A percentile compares a stretch with the other conserved stretches of the same genome.
phyloP scores from a whole-genome alignment of 2,888 invertebrate species.

The Drosophila pseudotalamancana region DNA sequence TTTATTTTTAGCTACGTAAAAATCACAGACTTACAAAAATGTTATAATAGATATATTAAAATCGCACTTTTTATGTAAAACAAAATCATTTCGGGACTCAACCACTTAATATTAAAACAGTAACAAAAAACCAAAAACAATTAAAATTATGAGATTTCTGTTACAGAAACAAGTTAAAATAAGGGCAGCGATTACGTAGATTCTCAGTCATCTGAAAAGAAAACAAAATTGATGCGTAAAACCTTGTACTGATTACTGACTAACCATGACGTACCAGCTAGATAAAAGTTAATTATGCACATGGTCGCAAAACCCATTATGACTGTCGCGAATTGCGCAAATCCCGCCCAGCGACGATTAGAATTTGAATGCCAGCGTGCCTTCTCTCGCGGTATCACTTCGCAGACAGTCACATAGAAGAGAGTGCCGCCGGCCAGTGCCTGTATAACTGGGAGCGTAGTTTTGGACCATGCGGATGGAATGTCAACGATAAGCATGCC shows the following conservation, averaged over 20 bases:
- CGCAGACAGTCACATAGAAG: slow-evolving; percentile 91
- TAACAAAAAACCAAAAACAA: slow-evolving; percentile 16
- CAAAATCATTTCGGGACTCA: neutral
- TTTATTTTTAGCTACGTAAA: slow-evolving; percentile 11
- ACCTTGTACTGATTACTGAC: neutral
- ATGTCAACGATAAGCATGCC: slow-evolving; percentile 88
- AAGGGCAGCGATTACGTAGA: slow-evolving; percentile 18
- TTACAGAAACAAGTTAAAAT: slow-evolving; percentile 11
- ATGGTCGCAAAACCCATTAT: slow-evolving; percentile 87
- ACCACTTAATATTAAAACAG: slow-evolving; percentile 16
- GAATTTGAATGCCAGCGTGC: slow-evolving; percentile 88
- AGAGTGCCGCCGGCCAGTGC: slow-evolving; percentile 91
- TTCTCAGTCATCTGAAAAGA: slow-evolving; percentile 51
- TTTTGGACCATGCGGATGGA: slow-evolving; percentile 84
- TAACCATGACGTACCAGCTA: slow-evolving; percentile 82
- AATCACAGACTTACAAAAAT: slow-evolving; percentile 20
- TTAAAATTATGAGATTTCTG: slow-evolving; percentile 4
- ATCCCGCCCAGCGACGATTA: slow-evolving; percentile 86
- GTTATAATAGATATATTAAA: slow-evolving; percentile 8
- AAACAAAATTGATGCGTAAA: slow-evolving; percentile 8
- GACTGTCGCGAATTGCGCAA: slow-evolving; percentile 87
- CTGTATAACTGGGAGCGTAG: slow-evolving; percentile 87
- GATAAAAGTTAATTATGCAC: slow-evolving; percentile 87
- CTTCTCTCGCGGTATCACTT: slow-evolving; percentile 90
- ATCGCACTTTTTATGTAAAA: slow-evolving; percentile 12